These are phyloP conservation scores for Trichosurus vulpecula DNA, from an alignment of 2,797 vertebrate species.

Conservation along the genomic window DNA sequence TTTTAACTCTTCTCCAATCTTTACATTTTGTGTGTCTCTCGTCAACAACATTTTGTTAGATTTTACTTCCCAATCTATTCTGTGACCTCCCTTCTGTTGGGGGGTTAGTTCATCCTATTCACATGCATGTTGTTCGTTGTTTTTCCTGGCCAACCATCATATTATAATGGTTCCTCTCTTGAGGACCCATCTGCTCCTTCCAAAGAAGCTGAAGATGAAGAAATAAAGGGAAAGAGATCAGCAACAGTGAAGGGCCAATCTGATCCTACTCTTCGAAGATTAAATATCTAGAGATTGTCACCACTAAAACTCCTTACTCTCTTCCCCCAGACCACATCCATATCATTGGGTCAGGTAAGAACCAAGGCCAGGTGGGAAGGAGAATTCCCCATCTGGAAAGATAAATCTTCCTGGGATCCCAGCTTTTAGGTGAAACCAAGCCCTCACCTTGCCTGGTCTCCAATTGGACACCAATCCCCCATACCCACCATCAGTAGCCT, in stretches of 20 bases:
- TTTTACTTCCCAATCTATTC: background rate
- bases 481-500: background rate
- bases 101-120: background rate
- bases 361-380: background rate
- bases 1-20: background rate
- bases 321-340: background rate
- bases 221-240: background rate
- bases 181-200: background rate
- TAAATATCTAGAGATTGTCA: background rate
- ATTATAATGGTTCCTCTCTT: background rate
- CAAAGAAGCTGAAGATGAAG: background rate
- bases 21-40: background rate
- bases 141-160: background rate
- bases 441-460: background rate
- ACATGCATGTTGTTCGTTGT: background rate
- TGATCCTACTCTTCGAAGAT: background rate
- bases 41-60: background rate
- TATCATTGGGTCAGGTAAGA: background rate
- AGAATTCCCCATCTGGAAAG: background rate
- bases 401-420: background rate
- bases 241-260: background rate
- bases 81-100: background rate
- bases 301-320: background rate
- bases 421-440: background rate
- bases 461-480: background rate